Evolutionary conservation across 2,797 vertebrate species (phyloP), one percentile per base, ranked within the genome.

Genomic region (Acrossocheilus fasciatus): DNA sequence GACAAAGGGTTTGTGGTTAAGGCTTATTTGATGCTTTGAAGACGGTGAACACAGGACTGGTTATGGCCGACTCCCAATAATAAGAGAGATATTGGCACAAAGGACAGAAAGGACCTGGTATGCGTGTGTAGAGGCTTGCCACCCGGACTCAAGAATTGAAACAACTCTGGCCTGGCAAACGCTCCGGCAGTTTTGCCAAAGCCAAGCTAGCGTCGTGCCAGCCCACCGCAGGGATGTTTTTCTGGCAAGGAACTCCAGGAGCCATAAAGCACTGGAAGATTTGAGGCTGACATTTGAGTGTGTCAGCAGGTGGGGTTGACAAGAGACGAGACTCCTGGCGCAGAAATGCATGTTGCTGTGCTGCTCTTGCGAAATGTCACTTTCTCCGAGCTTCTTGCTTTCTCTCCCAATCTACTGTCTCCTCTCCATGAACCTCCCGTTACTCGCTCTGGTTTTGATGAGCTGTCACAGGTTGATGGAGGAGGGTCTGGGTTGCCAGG

Each of bases 231-330:
- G 80, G 81, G 64, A 80, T 62, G 81, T 66, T 73, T 85, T 90
- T 89, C 86, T 84, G 54, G 72, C 78, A 74, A 54, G 41, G 54
- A 69, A 84, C 85, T 88, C 87, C 80, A 88, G 73, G 68, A 87
- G 81, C 82, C 64, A 78, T 87, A 89, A 90, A 88, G 74, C 84
- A 87, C 70, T 72, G 83, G 81, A 83, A 87, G 69, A 86, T 90
- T 85, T 89, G 66, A 82, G 81, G 78, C 83, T 86, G 89, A 91
- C 89, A 91, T 91, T 91, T 87, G 47, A 87, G 76, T 80, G 82
- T 77, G 81, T 89, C 88, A 87, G 89, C 83, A 87, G 87, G 83
- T 41, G 54, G 84, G 78, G 47, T 64, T 68, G 30, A 57, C 39
- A 52, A 57, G 72, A 81, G 69, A 66, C 66, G 30, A 68, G 77